These are phyloP conservation scores for Tetraneura akinire DNA, from an alignment of 1,140 invertebrate species.

Conservation along the genomic window DNA sequence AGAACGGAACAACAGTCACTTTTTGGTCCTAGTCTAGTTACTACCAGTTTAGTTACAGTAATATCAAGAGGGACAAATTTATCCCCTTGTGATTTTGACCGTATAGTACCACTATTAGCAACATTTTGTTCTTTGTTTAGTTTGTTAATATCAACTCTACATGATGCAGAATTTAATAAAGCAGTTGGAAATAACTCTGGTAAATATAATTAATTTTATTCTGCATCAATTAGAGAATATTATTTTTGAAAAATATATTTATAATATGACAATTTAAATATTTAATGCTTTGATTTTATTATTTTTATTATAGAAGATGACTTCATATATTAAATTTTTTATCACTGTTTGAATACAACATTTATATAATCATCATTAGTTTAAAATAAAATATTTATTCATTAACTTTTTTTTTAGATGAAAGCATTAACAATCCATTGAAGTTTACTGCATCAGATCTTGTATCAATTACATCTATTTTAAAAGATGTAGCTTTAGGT, in stretches of 20 bases:
- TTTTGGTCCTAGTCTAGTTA: conserved; percentile 62
- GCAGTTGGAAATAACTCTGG: conserved; percentile 44
- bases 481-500: conserved; percentile 82
- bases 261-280: no score
- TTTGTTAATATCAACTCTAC: conserved; percentile 78
- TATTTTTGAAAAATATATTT: no score
- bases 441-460: conserved; percentile 66
- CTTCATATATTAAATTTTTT: no score
- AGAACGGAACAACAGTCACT: conserved; percentile 64
- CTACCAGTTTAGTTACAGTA: conserved; percentile 70
- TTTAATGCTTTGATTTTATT: no score
- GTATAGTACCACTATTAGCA: conserved; percentile 76
- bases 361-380: no score
- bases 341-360: no score
- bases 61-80: conserved; percentile 71
- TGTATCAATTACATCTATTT: conserved; percentile 64
- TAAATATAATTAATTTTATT: background rate
- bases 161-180: conserved; percentile 81
- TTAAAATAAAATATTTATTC: background rate
- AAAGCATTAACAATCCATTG: conserved; percentile 62
- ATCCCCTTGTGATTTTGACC: conserved; percentile 67
- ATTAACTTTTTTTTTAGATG: conserved; percentile 27
- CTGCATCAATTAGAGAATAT: no score
- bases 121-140: conserved; percentile 85
- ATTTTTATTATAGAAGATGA: background rate